Percentiles rank a stretch among this genome's conserved stretches.
Conservation (phyloP, 2,888 invertebrate genomes). For the Chymomyza caudatula region DNA sequence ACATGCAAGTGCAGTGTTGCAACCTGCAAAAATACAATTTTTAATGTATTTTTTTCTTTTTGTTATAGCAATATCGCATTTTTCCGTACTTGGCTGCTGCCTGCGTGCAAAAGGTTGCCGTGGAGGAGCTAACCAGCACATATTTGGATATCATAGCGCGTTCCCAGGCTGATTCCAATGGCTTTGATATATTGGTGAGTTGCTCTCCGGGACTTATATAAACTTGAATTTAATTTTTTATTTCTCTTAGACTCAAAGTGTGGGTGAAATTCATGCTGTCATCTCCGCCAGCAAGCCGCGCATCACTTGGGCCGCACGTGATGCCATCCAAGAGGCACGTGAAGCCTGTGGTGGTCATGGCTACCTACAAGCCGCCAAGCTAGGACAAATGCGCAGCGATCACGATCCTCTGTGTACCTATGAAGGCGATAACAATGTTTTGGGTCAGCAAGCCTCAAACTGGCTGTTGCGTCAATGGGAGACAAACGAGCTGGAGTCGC, state of each 20-base stretch:
- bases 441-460: slow-evolving; percentile 93
- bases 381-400: slow-evolving; percentile 90
- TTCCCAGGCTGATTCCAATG: slow-evolving; percentile 79
- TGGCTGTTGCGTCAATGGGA: slow-evolving; percentile 87
- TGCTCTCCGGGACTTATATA: not conserved
- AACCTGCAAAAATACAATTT: not conserved
- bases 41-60: not conserved
- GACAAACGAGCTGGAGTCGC: slow-evolving; percentile 80
- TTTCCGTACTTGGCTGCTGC: slow-evolving; percentile 84
- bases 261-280: slow-evolving; percentile 83
- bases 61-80: slow-evolving; percentile 84
- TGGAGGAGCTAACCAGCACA: slow-evolving; percentile 82
- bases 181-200: slow-evolving; percentile 76
- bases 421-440: slow-evolving; percentile 96
- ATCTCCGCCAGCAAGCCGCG: slow-evolving; percentile 84
- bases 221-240: slow-evolving; percentile 3
- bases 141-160: slow-evolving; percentile 85
- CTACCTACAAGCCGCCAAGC: slow-evolving; percentile 85
- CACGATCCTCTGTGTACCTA: slow-evolving; percentile 95
- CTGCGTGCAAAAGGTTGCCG: slow-evolving; percentile 82
- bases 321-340: slow-evolving; percentile 89
- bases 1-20: slow-evolving; percentile 79
- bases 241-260: slow-evolving; percentile 75
- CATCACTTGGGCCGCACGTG: slow-evolving; percentile 86
- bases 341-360: slow-evolving; percentile 94